These are phyloP conservation scores for Dryas iulia DNA, from an alignment of 1,140 invertebrate genomes.

Conservation along the genomic window DNA sequence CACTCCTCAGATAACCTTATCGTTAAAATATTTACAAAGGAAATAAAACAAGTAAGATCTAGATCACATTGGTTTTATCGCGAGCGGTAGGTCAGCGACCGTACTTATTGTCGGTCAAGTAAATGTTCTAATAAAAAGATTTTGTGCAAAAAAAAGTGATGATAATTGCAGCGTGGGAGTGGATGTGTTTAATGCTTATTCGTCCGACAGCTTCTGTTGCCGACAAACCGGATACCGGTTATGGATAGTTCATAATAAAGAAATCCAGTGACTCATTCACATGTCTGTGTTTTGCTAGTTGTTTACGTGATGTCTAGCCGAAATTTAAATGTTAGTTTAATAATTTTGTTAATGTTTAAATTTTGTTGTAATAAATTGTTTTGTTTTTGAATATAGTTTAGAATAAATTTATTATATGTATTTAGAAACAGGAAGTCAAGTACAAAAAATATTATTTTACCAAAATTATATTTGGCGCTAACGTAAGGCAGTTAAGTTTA, in stretches of 20 bases:
- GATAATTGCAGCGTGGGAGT: conserved; percentile 31
- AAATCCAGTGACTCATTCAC: not conserved
- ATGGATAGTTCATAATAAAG: conserved; percentile 2
- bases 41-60: conserved; percentile 32
- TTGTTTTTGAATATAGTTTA: no score
- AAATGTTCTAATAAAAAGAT: conserved; percentile 13
- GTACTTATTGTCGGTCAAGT: conserved; percentile 8
- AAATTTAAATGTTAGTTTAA: not conserved
- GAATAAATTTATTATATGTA: no score
- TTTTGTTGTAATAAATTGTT: no score
- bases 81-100: conserved; percentile 24
- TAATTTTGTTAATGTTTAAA: no score
- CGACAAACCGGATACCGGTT: conserved; percentile 6
- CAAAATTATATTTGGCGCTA: no score
- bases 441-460: no score
- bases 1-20: conserved; percentile 23
- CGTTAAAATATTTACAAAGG: conserved; percentile 26
- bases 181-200: conserved; percentile 8
- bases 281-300: not conserved
- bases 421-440: no score
- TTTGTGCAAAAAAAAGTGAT: conserved; percentile 15
- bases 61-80: conserved; percentile 31
- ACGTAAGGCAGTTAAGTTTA: no score
- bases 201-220: not conserved
- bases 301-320: not conserved